Evolutionary conservation across 2,888 invertebrate species (phyloP).

Genomic region (Nemotelus pantherinus): DNA sequence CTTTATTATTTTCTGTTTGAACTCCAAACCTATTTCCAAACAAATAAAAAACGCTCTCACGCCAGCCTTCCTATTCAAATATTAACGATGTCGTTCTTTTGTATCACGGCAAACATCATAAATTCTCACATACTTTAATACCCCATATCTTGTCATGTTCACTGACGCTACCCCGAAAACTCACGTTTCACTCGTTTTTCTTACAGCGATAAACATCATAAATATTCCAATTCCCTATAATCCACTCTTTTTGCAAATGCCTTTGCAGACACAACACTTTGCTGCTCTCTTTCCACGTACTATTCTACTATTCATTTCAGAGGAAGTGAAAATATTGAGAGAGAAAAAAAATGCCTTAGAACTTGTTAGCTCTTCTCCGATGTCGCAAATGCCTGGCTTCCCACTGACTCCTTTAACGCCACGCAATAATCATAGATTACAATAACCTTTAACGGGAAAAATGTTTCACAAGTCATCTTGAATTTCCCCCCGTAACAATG

Average conservation of each 20-base stretch:
- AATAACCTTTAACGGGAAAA: slow-evolving; percentile 35
- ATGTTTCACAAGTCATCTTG: slow-evolving; percentile 26
- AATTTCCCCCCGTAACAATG: no score
- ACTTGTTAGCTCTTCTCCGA: background rate
- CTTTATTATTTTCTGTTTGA: no score
- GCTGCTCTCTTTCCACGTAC: no score
- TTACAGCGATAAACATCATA: slow-evolving; percentile 26
- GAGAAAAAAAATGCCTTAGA: background rate
- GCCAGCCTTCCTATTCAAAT: no score
- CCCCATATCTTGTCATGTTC: no score
- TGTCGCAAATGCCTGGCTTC: background rate
- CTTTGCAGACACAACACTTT: background rate
- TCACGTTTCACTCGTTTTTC: slow-evolving; percentile 25
- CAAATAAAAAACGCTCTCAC: no score
- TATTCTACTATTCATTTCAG: no score
- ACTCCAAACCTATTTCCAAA: no score
- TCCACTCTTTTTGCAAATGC: slow-evolving; percentile 6
- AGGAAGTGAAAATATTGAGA: no score
- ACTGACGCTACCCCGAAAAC: background rate
- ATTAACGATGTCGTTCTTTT: no score
- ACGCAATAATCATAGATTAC: slow-evolving; percentile 40
- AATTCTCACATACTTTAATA: no score
- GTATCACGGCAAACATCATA: no score
- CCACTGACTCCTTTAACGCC: background rate
- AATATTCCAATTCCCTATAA: slow-evolving; percentile 40